Evolutionary conservation across 2,888 invertebrate genomes (phyloP).

Genomic region (Caenorhabditis japonica): DNA sequence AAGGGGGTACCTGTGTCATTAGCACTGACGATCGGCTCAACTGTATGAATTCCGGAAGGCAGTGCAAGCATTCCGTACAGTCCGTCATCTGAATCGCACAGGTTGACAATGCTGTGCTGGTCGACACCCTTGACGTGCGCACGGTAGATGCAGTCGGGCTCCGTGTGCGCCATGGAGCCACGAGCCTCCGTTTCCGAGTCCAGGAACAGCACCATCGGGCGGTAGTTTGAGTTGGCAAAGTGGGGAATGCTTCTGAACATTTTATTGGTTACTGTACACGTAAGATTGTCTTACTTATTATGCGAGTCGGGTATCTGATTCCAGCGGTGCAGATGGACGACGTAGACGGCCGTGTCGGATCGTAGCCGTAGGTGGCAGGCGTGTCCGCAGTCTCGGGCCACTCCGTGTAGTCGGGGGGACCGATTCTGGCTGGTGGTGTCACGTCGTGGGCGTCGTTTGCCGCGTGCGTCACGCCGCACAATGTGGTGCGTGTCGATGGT

Average conservation of each 20-base stretch:
- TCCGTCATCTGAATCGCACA: slow-evolving; percentile 72
- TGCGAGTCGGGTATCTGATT: slow-evolving; percentile 55
- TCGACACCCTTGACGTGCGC: slow-evolving; percentile 65
- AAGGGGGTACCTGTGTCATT: slow-evolving; percentile 41
- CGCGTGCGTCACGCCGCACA: slow-evolving; percentile 42
- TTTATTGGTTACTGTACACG: too few relatives aligned
- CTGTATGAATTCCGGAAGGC: slow-evolving; percentile 70
- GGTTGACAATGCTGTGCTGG: slow-evolving; percentile 71
- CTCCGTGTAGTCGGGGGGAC: slow-evolving; percentile 47
- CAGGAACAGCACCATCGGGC: slow-evolving; percentile 70
- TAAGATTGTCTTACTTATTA: slow-evolving; percentile 58
- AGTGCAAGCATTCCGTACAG: slow-evolving; percentile 74
- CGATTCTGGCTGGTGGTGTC: neutral
- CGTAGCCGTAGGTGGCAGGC: slow-evolving; percentile 66
- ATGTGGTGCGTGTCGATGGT: slow-evolving; percentile 57
- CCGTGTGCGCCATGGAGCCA: slow-evolving; percentile 57
- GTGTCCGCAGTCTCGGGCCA: slow-evolving; percentile 69
- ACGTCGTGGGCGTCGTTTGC: slow-evolving; percentile 30
- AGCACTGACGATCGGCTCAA: slow-evolving; percentile 66
- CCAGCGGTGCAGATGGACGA: slow-evolving; percentile 60
- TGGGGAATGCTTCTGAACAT: slow-evolving; percentile 48
- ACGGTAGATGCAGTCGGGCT: slow-evolving; percentile 69
- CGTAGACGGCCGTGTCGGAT: slow-evolving; percentile 57
- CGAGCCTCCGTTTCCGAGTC: slow-evolving; percentile 66
- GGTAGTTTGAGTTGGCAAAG: slow-evolving; percentile 55